Percentiles rank a stretch among this genome's conserved stretches.
Evolutionary conservation across 2,113 vertebrate genomes (phyloP).

Genomic region (Dermatemys mawii): DNA sequence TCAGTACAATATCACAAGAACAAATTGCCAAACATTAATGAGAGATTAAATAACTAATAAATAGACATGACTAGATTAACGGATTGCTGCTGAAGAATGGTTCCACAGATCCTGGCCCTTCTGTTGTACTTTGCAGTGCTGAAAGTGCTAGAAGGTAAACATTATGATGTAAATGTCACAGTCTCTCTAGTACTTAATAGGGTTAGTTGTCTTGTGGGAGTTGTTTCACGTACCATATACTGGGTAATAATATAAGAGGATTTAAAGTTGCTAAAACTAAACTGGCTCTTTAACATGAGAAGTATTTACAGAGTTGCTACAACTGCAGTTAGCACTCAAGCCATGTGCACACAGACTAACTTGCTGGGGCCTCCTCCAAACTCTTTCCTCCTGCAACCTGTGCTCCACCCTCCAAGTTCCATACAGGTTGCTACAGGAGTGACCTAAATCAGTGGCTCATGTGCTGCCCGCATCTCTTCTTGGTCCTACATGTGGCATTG

Average conservation of each 20-base stretch:
- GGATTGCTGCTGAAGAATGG: neutral
- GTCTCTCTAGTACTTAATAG: too few species aligned
- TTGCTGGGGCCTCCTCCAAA: neutral
- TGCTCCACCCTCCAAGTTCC: neutral
- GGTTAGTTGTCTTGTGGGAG: too few species aligned
- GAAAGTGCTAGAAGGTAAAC: too few species aligned
- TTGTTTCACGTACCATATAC: too few species aligned
- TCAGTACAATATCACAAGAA: neutral
- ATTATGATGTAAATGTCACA: too few species aligned
- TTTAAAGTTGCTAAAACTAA: neutral
- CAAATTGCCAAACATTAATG: neutral
- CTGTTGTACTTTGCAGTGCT: too few species aligned
- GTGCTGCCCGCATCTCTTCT: neutral
- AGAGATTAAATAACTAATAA: neutral
- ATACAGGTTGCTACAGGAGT: neutral
- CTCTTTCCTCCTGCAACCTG: too few species aligned
- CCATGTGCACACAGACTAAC: neutral
- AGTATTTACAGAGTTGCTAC: neutral
- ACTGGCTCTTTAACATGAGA: neutral
- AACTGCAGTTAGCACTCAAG: neutral
- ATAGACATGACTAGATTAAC: neutral
- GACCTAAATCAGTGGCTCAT: neutral
- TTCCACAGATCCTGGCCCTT: neutral
- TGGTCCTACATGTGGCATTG: neutral
- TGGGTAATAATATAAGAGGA: neutral